Conservation (phyloP, 1,140 invertebrate species). For the Drosophila sulfurigaster region DNA sequence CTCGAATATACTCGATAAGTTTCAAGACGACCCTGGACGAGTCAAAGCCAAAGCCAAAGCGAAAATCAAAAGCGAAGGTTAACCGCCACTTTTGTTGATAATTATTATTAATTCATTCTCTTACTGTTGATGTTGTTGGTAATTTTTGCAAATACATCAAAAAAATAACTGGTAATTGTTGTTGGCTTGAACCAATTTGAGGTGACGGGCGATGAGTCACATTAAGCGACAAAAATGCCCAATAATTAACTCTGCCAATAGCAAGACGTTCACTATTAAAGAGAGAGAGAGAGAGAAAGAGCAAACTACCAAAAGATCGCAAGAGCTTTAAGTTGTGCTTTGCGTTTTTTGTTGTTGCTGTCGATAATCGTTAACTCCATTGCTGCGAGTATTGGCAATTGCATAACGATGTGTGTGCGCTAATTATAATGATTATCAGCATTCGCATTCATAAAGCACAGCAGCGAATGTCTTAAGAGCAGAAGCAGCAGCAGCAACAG, state of each 20-base stretch:
- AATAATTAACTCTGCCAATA: slow-evolving; percentile 12
- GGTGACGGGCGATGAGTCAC: slow-evolving; percentile 21
- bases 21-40: slow-evolving; percentile 41
- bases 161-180: slow-evolving; percentile 1
- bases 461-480: slow-evolving; percentile 49
- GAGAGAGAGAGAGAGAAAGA: neutral
- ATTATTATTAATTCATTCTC: slow-evolving; percentile 46
- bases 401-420: slow-evolving; percentile 34
- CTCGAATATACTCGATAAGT: slow-evolving; percentile 19
- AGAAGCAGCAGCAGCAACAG: slow-evolving; percentile 7
- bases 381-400: slow-evolving; percentile 19
- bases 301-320: neutral
- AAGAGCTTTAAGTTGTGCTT: slow-evolving; percentile 1
- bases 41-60: slow-evolving; percentile 51
- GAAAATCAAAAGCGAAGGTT: slow-evolving; percentile 51
- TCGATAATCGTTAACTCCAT: neutral
- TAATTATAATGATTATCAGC: slow-evolving; percentile 47
- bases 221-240: slow-evolving; percentile 6
- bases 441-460: slow-evolving; percentile 38
- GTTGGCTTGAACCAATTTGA: slow-evolving; percentile 18
- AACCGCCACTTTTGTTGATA: slow-evolving; percentile 42
- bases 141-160: neutral
- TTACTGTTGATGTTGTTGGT: slow-evolving; percentile 13
- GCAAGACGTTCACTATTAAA: neutral
- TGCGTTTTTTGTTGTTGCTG: neutral